Conservation (phyloP, 2,113 vertebrate species). For the Myocastor coypus region DNA sequence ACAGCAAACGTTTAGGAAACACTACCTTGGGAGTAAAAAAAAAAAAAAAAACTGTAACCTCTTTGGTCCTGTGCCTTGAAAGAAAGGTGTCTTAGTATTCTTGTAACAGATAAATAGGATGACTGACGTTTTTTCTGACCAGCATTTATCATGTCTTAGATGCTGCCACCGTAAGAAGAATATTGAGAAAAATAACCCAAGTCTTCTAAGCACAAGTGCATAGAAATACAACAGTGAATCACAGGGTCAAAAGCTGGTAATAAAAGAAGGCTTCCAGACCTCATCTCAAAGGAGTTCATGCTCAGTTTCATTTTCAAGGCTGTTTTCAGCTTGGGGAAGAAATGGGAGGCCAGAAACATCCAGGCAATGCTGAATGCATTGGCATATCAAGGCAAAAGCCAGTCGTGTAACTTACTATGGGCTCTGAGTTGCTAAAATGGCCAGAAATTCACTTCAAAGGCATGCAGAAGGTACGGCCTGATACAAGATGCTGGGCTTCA, state of each 20-base stretch:
- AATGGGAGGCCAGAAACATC: slow-evolving; percentile 71
- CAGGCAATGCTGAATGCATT: slow-evolving; percentile 70
- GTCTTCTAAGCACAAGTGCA: not conserved
- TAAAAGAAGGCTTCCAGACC: slow-evolving; percentile 70
- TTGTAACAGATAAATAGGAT: slow-evolving; percentile 52
- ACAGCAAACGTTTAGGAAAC: not conserved
- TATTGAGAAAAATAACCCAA: slow-evolving; percentile 60
- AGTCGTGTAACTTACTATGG: slow-evolving; percentile 60
- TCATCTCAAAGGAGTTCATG: slow-evolving; percentile 45
- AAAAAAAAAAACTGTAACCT: not conserved
- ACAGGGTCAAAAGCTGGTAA: slow-evolving; percentile 62
- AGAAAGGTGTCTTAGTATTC: slow-evolving; percentile 42
- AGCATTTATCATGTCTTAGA: slow-evolving; percentile 61
- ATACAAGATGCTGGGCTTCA: not conserved
- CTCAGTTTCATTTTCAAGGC: slow-evolving; percentile 77
- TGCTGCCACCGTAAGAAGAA: slow-evolving; percentile 56
- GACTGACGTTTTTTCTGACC: slow-evolving; percentile 33
- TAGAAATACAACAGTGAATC: not conserved
- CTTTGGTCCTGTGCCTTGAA: not conserved
- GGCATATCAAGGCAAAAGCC: slow-evolving; percentile 77
- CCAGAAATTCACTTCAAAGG: slow-evolving; percentile 58
- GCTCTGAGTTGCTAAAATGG: slow-evolving; percentile 62
- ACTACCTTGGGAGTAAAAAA: not conserved
- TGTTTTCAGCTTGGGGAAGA: slow-evolving; percentile 73
- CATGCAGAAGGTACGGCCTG: not conserved